A percentile compares a stretch with the other conserved stretches of the same genome.
phyloP scores from a whole-genome alignment of 53 echinoderm and acorn worm species.

The Actinopyga echinites region DNA sequence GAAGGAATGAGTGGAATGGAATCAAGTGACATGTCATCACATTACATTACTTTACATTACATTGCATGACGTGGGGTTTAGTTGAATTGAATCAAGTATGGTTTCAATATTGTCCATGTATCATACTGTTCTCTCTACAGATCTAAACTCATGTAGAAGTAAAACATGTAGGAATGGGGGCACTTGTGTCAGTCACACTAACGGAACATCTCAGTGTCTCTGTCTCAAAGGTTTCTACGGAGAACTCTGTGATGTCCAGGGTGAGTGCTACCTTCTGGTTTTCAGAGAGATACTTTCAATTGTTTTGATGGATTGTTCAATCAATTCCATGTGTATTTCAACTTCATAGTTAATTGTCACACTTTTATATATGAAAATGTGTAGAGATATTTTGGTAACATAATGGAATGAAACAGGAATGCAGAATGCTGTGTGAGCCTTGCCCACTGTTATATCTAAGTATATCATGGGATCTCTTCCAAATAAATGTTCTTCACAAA shows the following conservation, averaged over 20 bases:
- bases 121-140: background rate
- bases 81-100: background rate
- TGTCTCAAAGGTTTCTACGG: background rate
- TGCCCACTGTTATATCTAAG: background rate
- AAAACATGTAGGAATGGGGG: background rate
- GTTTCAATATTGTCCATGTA: too few species aligned
- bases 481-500: too few species aligned
- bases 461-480: background rate
- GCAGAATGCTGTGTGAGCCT: background rate
- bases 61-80: background rate
- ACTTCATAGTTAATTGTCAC: too few species aligned
- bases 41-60: background rate
- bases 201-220: conserved; percentile 17
- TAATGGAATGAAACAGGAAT: too few species aligned
- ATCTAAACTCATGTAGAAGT: conserved; percentile 5
- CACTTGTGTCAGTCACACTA: background rate
- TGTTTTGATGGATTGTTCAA: too few species aligned
- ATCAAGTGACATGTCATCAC: background rate
- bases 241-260: background rate
- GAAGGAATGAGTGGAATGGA: too few species aligned
- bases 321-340: too few species aligned
- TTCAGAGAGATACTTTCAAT: too few species aligned
- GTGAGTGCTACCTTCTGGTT: conserved; percentile 1
- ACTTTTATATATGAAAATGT: too few species aligned
- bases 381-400: too few species aligned